Percentiles rank a stretch among this genome's conserved stretches.
Conservation (phyloP, 1,140 invertebrate genomes). For the Muscidifurax raptorellus region DNA sequence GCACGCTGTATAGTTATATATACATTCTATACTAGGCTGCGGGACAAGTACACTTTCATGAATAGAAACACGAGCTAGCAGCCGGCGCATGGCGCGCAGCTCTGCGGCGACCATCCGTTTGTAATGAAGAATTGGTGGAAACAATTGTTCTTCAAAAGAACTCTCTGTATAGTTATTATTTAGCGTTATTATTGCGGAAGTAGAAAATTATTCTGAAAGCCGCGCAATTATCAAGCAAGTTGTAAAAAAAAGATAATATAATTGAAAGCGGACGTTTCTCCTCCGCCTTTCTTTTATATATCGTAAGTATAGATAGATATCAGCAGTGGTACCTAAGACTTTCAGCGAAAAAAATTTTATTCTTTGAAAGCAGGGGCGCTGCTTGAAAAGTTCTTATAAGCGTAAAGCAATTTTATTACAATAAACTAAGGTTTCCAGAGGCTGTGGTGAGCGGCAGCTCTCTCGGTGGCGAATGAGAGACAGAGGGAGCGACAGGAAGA, state of each 20-base stretch:
- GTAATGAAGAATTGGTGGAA: neutral
- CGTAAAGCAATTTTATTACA: conserved; percentile 14
- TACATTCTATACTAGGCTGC: neutral
- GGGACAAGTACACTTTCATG: neutral
- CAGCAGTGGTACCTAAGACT: too few relatives aligned
- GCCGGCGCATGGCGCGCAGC: too few relatives aligned
- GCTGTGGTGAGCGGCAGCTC: neutral
- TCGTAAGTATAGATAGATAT: too few relatives aligned
- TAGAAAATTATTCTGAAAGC: neutral
- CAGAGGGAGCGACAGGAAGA: neutral
- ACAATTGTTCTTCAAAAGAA: too few relatives aligned
- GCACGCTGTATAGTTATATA: neutral
- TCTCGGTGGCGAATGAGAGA: neutral
- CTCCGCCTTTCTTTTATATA: neutral
- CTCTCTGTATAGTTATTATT: too few relatives aligned
- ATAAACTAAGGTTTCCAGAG: conserved; percentile 26
- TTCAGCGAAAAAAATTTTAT: neutral
- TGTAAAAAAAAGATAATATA: neutral
- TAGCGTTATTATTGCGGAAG: neutral
- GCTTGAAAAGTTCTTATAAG: neutral
- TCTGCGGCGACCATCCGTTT: neutral
- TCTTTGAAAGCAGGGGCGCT: neutral
- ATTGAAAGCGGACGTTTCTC: neutral
- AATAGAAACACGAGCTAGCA: neutral
- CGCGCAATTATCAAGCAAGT: neutral